A percentile compares a stretch with the other conserved stretches of the same genome.
These are phyloP conservation scores for Champsocephalus esox DNA, from an alignment of 2,797 vertebrate species.

Conservation along the genomic window DNA sequence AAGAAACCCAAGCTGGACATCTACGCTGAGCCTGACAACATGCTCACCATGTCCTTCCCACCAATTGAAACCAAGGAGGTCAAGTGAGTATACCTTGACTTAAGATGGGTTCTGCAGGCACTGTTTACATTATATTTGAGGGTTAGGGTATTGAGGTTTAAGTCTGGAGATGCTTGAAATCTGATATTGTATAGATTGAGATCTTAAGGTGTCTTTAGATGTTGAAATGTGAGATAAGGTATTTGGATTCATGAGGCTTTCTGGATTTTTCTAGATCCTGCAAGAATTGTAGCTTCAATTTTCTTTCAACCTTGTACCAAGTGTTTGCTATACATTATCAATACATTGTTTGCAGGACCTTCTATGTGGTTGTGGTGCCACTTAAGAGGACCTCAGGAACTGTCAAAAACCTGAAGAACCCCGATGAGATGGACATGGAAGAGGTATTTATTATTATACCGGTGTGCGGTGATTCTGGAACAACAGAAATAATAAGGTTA, in stretches of 20 bases:
- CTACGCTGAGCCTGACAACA: constrained; percentile 89
- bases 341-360: constrained; percentile 81
- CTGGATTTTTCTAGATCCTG: not conserved
- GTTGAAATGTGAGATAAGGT: constrained; percentile 17
- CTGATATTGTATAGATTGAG: constrained; percentile 9
- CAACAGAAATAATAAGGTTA: not conserved
- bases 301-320: not conserved
- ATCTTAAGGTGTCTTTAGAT: constrained; percentile 16
- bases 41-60: constrained; percentile 89
- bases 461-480: not conserved
- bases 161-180: not conserved
- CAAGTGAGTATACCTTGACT: constrained; percentile 83
- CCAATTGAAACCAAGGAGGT: constrained; percentile 88
- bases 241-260: not conserved
- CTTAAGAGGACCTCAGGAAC: constrained; percentile 88
- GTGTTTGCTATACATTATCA: not conserved
- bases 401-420: constrained; percentile 90
- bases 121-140: constrained; percentile 14
- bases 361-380: constrained; percentile 94
- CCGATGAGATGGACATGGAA: constrained; percentile 97
- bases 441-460: constrained; percentile 83
- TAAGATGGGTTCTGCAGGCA: not conserved
- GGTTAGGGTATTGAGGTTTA: constrained; percentile 2
- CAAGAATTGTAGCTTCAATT: not conserved
- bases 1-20: constrained; percentile 91